phyloP scores from a whole-genome alignment of 2,113 vertebrate genomes.

The Paradoxurus hermaphroditus region DNA sequence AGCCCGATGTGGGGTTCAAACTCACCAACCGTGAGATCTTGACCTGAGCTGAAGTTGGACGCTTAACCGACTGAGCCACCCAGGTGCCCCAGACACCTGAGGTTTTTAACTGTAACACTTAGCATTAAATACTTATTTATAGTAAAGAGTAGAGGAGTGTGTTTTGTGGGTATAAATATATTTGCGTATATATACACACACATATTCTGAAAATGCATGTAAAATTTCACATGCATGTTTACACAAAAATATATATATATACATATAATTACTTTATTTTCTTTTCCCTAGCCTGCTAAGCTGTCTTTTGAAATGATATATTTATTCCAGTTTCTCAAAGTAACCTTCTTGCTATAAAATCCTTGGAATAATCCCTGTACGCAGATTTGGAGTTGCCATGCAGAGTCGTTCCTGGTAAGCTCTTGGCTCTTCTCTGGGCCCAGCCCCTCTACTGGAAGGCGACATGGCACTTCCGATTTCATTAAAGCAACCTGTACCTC shows the following conservation, averaged over 20 bases:
- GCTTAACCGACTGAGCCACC: no score
- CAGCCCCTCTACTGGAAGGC: neutral
- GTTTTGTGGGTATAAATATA: neutral
- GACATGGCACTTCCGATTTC: conserved; percentile 51
- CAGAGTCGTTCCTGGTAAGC: neutral
- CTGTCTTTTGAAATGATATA: neutral
- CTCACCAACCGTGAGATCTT: no score
- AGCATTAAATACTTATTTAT: neutral
- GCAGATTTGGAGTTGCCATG: neutral
- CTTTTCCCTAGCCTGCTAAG: neutral
- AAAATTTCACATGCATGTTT: neutral
- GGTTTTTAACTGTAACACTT: no score
- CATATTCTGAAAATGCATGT: neutral
- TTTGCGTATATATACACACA: neutral
- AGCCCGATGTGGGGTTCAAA: no score
- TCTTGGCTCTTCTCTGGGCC: neutral
- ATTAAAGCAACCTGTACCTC: conserved; percentile 47
- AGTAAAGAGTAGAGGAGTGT: neutral
- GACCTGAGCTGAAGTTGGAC: no score
- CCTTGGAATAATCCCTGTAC: neutral
- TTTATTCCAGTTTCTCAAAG: neutral
- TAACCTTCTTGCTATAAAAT: neutral
- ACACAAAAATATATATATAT: neutral
- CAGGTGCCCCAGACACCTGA: no score
- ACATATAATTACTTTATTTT: neutral